phyloP scores from a whole-genome alignment of 1,140 invertebrate species.

The Heliconius himera region DNA sequence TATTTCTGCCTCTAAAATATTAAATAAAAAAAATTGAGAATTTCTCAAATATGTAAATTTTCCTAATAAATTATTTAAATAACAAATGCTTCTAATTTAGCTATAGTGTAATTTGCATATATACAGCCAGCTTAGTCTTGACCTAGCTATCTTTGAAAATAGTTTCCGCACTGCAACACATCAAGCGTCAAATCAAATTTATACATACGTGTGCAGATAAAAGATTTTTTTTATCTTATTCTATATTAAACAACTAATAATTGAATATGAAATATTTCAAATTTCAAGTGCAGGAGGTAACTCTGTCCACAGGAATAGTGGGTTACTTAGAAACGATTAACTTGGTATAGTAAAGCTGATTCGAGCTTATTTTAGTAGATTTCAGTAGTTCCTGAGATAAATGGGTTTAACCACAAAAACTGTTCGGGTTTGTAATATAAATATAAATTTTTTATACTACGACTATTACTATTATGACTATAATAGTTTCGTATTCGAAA shows the following conservation, averaged over 20 bases:
- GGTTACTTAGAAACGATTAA: too few species aligned
- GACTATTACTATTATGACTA: too few species aligned
- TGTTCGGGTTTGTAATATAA: too few species aligned
- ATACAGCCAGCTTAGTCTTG: constrained; percentile 18
- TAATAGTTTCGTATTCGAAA: too few species aligned
- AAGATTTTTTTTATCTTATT: not conserved
- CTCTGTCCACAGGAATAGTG: too few species aligned
- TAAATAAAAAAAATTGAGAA: not conserved
- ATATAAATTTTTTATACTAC: too few species aligned
- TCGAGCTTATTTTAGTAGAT: too few species aligned
- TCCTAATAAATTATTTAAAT: not conserved
- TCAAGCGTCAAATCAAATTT: not conserved
- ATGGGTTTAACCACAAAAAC: too few species aligned
- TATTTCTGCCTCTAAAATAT: not conserved
- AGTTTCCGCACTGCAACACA: constrained; percentile 21
- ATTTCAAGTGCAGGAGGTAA: too few species aligned
- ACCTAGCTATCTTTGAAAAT: constrained; percentile 28
- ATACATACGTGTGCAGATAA: not conserved
- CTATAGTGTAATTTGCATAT: constrained; percentile 12
- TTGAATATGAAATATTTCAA: too few species aligned
- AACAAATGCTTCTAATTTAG: not conserved
- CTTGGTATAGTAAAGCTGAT: too few species aligned
- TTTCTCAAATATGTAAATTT: not conserved
- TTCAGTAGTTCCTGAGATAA: too few species aligned
- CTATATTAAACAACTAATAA: not conserved